Conservation (phyloP, 2,797 vertebrate species). For the Muscicapa comitata region DNA sequence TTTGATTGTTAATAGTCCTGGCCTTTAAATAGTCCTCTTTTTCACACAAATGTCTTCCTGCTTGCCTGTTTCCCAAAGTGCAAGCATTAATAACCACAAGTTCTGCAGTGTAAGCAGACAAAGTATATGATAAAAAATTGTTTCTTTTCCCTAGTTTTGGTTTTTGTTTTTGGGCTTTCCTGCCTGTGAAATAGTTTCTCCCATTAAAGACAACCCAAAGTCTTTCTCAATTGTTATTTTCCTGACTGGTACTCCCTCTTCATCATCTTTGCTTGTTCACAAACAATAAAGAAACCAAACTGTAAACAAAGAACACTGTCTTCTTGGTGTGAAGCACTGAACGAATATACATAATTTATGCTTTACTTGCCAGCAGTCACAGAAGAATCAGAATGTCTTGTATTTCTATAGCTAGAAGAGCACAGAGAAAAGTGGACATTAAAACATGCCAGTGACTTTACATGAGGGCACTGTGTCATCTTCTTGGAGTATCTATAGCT, state of each 20-base stretch:
- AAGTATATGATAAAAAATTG: not conserved
- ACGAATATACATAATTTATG: not conserved
- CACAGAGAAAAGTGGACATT: not conserved
- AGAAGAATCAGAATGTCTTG: not conserved
- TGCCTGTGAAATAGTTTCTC: not conserved
- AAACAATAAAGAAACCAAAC: not conserved
- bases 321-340: not conserved
- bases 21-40: not conserved
- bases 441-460: not conserved
- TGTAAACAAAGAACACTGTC: not conserved
- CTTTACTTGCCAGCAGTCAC: not conserved
- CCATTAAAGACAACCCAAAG: not conserved
- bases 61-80: not conserved
- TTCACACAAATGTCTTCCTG: not conserved
- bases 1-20: not conserved
- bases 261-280: not conserved
- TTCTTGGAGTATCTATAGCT: not conserved
- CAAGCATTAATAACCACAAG: not conserved
- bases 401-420: not conserved
- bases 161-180: not conserved
- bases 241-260: not conserved
- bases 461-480: not conserved
- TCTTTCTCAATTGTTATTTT: not conserved
- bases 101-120: not conserved
- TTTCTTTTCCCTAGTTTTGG: not conserved